Conservation (phyloP, 2,888 invertebrate species). For the Scaptomyza cyrtandrae region DNA sequence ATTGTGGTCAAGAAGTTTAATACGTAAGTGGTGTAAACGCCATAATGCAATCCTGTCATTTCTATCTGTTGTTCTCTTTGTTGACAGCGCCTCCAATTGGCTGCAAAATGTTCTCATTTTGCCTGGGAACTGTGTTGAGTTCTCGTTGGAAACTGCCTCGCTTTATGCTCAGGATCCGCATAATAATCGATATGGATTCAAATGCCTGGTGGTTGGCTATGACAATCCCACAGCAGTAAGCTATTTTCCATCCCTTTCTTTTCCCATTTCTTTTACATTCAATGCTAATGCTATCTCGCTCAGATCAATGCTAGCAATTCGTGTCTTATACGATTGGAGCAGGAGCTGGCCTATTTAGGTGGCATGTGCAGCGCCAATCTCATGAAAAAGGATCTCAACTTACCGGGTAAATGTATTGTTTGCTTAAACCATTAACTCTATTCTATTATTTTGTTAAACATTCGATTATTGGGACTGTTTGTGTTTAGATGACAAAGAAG, state of each 20-base stretch:
- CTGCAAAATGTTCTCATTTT: conserved; percentile 93
- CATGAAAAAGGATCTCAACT: conserved; percentile 91
- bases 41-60: too few relatives aligned
- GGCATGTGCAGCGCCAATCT: conserved; percentile 96
- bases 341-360: conserved; percentile 94
- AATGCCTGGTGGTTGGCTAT: conserved; percentile 92
- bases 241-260: not conserved
- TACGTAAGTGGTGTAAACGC: conserved; percentile 81
- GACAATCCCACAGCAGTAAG: conserved; percentile 88
- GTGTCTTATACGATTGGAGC: conserved; percentile 89
- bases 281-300: conserved; percentile 29
- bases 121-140: conserved; percentile 97
- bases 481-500: conserved; percentile 87
- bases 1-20: conserved; percentile 89
- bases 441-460: not conserved
- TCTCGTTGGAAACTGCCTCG: conserved; percentile 97
- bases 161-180: conserved; percentile 96
- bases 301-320: conserved; percentile 83
- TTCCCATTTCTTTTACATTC: not conserved
- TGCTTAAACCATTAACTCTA: not conserved
- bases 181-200: conserved; percentile 91
- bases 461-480: not conserved
- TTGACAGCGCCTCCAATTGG: conserved; percentile 87
- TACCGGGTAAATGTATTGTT: conserved; percentile 85
- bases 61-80: too few relatives aligned